Conservation (phyloP, 2,888 invertebrate species). For the Timema cristinae region DNA sequence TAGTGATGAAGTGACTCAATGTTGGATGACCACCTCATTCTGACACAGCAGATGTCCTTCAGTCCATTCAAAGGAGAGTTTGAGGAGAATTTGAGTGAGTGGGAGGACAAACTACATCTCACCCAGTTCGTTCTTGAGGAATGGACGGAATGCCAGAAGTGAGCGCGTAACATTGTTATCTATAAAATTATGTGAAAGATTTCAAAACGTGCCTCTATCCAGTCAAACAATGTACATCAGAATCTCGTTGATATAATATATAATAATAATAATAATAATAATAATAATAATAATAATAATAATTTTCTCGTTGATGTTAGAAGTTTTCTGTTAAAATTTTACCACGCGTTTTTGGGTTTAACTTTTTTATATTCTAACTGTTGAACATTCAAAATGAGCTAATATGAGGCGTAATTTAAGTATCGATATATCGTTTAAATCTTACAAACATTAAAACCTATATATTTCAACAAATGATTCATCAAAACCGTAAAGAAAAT, state of each 20-base stretch:
- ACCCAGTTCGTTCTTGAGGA: conserved; percentile 61
- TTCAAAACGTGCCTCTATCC: not conserved
- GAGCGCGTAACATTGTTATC: conserved; percentile 32
- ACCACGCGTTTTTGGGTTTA: too few species aligned
- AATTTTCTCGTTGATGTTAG: too few species aligned
- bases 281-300: too few species aligned
- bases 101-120: conserved; percentile 65
- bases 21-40: conserved; percentile 70
- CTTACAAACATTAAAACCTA: too few species aligned
- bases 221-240: not conserved
- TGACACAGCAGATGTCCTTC: conserved; percentile 70
- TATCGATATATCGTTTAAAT: too few species aligned
- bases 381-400: too few species aligned
- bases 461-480: too few species aligned
- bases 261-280: too few species aligned
- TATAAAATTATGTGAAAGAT: not conserved
- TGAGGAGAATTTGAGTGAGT: conserved; percentile 66
- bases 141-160: conserved; percentile 73
- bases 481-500: too few species aligned
- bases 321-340: too few species aligned
- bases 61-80: conserved; percentile 76
- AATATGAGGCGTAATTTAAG: too few species aligned
- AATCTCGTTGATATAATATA: not conserved
- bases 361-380: too few species aligned
- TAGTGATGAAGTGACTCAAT: conserved; percentile 68